Evolutionary conservation across 2,113 vertebrate species (phyloP).

Genomic region (Chrysochloris asiatica): DNA sequence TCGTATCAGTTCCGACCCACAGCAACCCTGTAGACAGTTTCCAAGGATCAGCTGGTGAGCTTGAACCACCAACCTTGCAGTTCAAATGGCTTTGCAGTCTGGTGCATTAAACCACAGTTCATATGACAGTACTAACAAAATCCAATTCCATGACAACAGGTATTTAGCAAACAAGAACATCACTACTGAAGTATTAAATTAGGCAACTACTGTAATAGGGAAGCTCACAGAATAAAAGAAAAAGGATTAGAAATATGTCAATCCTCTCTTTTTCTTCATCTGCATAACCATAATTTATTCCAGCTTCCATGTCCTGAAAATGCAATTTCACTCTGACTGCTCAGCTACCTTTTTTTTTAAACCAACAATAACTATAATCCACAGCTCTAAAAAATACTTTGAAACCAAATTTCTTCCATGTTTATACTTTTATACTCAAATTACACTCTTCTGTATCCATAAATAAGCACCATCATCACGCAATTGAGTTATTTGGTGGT

Average conservation of each 20-base stretch:
- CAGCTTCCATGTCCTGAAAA: not conserved
- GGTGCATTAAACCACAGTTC: no score
- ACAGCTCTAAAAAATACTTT: conserved; percentile 9
- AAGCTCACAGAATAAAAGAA: not conserved
- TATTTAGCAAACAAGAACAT: not conserved
- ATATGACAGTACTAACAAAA: not conserved
- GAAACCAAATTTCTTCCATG: conserved; percentile 31
- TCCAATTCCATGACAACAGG: not conserved
- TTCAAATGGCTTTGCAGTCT: no score
- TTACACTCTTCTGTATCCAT: conserved; percentile 51
- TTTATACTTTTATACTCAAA: conserved; percentile 45
- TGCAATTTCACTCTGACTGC: not conserved
- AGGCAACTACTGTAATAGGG: not conserved
- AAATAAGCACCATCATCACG: conserved; percentile 55
- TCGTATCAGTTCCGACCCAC: no score
- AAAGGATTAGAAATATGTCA: not conserved
- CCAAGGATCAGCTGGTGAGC: no score
- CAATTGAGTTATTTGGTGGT: conserved; percentile 40
- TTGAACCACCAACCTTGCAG: no score
- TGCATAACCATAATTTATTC: not conserved
- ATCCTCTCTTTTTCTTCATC: not conserved
- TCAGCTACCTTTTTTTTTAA: conserved; percentile 28
- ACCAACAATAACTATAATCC: not conserved
- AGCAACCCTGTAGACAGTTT: no score
- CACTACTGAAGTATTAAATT: not conserved